A percentile compares a stretch with the other conserved stretches of the same genome.
phyloP scores from a whole-genome alignment of 2,113 vertebrate genomes.

The western clawed frog (Xenopus tropicalis) region UCB_Xtro_10.0 CM004446.2:106295001-106295500 shows the following conservation, averaged over 20 bases:
- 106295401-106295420: too few species aligned
- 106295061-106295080: slow-evolving; percentile 1
- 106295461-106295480: too few species aligned
- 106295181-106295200: slow-evolving; percentile 39
- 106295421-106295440: too few species aligned
- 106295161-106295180: slow-evolving; percentile 35
- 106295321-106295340: neutral
- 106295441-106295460: too few species aligned
- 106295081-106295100: slow-evolving; percentile 23
- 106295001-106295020: slow-evolving; percentile 32
- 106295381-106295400: too few species aligned
- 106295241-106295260: neutral
- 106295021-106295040: slow-evolving; percentile 28
- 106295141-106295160: slow-evolving; percentile 29
- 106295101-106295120: slow-evolving; percentile 23
- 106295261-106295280: neutral
- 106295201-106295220: neutral
- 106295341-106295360: neutral
- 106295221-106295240: neutral
- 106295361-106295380: too few species aligned
- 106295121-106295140: slow-evolving; percentile 19
- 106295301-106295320: neutral
- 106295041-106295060: slow-evolving; percentile 13
- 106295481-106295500: too few species aligned
- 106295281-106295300: neutral